phyloP scores from a whole-genome alignment of 2,888 invertebrate genomes.

The Branchipolynoe longqiensis region DNA sequence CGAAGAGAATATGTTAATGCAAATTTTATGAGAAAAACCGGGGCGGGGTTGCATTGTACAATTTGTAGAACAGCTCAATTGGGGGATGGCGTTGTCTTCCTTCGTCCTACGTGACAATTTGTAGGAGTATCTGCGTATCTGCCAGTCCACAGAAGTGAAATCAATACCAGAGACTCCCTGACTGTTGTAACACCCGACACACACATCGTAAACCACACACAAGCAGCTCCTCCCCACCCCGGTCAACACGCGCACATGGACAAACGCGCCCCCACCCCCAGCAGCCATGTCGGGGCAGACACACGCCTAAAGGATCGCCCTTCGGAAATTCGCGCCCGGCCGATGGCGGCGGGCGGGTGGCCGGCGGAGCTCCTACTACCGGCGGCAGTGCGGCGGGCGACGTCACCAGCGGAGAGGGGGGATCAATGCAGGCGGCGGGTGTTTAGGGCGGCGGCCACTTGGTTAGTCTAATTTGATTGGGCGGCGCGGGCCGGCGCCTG shows the following conservation, averaged over 20 bases:
- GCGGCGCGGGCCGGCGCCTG: conserved; percentile 17
- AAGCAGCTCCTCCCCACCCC: neutral
- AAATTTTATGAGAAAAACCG: no score
- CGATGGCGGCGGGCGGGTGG: neutral
- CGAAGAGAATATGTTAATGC: no score
- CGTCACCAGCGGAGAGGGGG: neutral
- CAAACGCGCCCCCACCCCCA: neutral
- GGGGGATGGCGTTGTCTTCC: no score
- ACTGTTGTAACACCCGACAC: no score
- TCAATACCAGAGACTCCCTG: no score
- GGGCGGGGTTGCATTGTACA: no score
- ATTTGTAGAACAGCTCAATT: no score
- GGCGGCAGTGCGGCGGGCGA: neutral
- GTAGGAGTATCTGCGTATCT: no score
- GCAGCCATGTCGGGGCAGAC: neutral
- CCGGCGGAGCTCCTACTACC: neutral
- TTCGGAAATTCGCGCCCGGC: conserved; percentile 20
- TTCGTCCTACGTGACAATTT: no score
- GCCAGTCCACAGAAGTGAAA: no score
- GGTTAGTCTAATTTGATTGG: conserved; percentile 55
- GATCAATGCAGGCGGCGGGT: conserved; percentile 31
- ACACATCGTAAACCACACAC: neutral
- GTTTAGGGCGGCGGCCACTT: conserved; percentile 46
- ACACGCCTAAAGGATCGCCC: no score
- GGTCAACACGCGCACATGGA: conserved; percentile 4